Evolutionary conservation across 2,888 invertebrate genomes (phyloP).

Genomic region (Drosophila aldrichi): DNA sequence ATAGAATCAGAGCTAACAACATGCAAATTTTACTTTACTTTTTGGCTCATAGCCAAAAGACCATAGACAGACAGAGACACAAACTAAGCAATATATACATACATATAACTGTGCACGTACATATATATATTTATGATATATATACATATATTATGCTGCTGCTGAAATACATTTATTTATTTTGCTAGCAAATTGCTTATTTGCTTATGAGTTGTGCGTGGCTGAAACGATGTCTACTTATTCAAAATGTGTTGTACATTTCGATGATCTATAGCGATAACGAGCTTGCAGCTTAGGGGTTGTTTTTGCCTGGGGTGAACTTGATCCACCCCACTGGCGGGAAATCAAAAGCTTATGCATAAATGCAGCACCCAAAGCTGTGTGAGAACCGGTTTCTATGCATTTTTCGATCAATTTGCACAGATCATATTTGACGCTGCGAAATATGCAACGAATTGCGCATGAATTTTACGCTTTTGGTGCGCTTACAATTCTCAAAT

Average conservation of each 20-base stretch:
- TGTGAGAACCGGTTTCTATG: conserved; percentile 28
- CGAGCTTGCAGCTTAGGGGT: conserved; percentile 1
- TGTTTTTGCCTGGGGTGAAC: not conserved
- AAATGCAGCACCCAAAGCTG: conserved; percentile 13
- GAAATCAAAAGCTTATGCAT: conserved; percentile 1
- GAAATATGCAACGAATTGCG: conserved; percentile 9
- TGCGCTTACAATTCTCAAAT: conserved; percentile 69
- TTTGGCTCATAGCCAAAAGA: conserved; percentile 47
- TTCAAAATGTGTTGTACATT: conserved; percentile 18
- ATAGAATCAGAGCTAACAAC: conserved; percentile 25
- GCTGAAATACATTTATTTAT: conserved; percentile 48
- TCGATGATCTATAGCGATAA: not conserved
- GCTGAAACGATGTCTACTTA: conserved; percentile 49
- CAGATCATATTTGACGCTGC: conserved; percentile 9
- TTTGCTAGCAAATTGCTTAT: conserved; percentile 57
- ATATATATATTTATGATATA: not conserved
- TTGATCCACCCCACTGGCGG: not conserved
- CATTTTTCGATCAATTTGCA: conserved; percentile 24
- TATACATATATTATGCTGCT: conserved; percentile 9
- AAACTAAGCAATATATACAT: conserved; percentile 11
- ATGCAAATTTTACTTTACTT: conserved; percentile 37
- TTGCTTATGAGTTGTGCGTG: conserved; percentile 40
- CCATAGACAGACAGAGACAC: conserved; percentile 15
- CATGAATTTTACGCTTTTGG: not conserved
- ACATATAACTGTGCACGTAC: not conserved